A percentile compares a stretch with the other conserved stretches of the same genome.
These are phyloP conservation scores for Temnothorax longispinosus DNA, from an alignment of 1,140 invertebrate species.

Conservation along the genomic window DNA sequence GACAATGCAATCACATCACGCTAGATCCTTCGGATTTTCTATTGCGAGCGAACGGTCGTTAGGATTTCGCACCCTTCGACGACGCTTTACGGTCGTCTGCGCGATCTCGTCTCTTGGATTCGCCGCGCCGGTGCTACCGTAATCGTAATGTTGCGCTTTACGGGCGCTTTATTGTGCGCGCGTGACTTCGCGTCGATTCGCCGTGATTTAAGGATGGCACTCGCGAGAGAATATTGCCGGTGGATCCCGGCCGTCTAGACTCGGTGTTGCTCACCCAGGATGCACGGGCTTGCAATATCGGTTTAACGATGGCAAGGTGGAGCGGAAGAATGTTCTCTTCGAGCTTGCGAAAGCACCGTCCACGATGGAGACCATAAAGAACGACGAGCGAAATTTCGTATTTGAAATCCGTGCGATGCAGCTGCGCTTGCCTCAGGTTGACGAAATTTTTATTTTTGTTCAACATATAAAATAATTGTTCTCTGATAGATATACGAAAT, in stretches of 20 bases:
- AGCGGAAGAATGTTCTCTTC: conserved; percentile 27
- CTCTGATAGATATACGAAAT: not conserved
- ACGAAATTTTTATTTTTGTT: not conserved
- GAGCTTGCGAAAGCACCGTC: conserved; percentile 22
- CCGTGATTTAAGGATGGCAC: conserved; percentile 40
- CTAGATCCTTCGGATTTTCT: not conserved
- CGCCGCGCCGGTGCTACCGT: conserved; percentile 11
- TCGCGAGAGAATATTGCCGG: conserved; percentile 37
- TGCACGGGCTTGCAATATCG: conserved; percentile 35
- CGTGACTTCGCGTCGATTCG: conserved; percentile 36
- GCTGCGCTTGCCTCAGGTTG: not conserved
- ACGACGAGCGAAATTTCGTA: not conserved
- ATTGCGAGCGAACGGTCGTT: not conserved
- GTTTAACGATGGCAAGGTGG: conserved; percentile 32
- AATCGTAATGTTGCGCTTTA: conserved; percentile 41
- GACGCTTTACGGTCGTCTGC: not conserved
- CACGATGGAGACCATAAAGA: not conserved
- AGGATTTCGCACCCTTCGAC: not conserved
- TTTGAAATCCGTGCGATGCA: not conserved
- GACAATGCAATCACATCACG: not conserved
- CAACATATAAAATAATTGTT: not conserved
- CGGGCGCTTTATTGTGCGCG: conserved; percentile 40
- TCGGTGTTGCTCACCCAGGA: not conserved
- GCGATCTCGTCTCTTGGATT: not conserved
- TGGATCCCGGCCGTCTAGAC: conserved; percentile 16